Evolutionary conservation across 2,888 invertebrate species (phyloP), one percentile per base, ranked within the genome.

Genomic region (Drosophila borealis): DNA sequence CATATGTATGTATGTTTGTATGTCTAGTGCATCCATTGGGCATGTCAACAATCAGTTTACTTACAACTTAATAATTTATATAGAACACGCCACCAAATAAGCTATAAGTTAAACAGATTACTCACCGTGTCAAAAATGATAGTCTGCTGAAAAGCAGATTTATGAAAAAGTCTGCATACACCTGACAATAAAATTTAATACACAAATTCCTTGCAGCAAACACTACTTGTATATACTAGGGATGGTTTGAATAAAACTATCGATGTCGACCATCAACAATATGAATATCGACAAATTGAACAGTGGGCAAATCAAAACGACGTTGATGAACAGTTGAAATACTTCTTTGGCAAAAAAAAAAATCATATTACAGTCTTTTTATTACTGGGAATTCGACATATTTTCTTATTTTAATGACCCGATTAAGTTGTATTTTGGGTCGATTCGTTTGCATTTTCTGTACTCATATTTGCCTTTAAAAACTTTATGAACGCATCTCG

Each of bases 401-500:
- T 50, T 48, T n/a, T 19, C 19, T 14, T 19, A 37, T 13, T 13
- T 9, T 13, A 34, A 50, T 41, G 14, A 29, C 3, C 9, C 8
- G 21, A 6, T 54, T 59, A 48, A 14, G 17, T 19, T 14, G 3
- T 11, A 70, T 48, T 33, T 9, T n/a, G 37, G 4, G 10, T 2
- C 0, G 33, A 25, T 62, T 34, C 46, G 33, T 70, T 70, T 77
- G 79, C 14, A 66, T 74, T 33, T 6, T 33, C 14, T 19, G 49
- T 39, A 5, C 29, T 19, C 36, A 4, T 45, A 45, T 50, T 61
- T 41, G 62, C 42, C 39, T 80, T 71, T n/a, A 89, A 19, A 44
- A 82, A 85, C 33, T 74, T 80, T 5, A 67, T 63, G 13, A 89
- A 62, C 1, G 78, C 75, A 25, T 66, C 73, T 57, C 77, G 77